A percentile compares a stretch with the other conserved stretches of the same genome.
These are phyloP conservation scores for Caenorhabditis sinica DNA, from an alignment of 2,888 invertebrate genomes.

Conservation along the genomic window DNA sequence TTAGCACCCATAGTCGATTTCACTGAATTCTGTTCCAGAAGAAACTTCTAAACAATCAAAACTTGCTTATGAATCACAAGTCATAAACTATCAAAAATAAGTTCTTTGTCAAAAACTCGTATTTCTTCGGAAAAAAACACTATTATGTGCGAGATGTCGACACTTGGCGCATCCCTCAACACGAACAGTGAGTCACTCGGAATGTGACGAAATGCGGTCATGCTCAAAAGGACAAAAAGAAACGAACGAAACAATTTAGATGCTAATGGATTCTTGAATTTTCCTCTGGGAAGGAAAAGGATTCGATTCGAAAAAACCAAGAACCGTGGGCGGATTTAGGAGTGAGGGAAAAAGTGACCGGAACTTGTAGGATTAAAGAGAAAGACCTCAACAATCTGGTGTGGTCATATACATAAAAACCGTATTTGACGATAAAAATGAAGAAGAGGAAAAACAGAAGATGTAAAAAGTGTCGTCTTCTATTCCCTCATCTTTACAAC, in stretches of 20 bases:
- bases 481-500: slow-evolving; percentile 5
- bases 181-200: slow-evolving; percentile 44
- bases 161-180: slow-evolving; percentile 40
- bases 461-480: slow-evolving; percentile 28
- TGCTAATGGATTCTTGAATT: slow-evolving; percentile 36
- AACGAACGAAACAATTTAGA: slow-evolving; percentile 37
- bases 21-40: not conserved
- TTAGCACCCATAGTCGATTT: no score
- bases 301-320: not conserved
- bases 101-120: slow-evolving; percentile 19
- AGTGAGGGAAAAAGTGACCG: slow-evolving; percentile 33
- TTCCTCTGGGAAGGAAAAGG: not conserved
- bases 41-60: not conserved
- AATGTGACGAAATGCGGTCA: slow-evolving; percentile 58
- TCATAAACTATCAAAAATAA: no score
- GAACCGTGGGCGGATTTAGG: slow-evolving; percentile 8
- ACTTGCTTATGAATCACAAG: not conserved
- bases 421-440: slow-evolving; percentile 38
- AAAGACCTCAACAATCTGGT: not conserved
- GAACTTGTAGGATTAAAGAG: slow-evolving; percentile 55
- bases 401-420: slow-evolving; percentile 48
- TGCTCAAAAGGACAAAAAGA: slow-evolving; percentile 22
- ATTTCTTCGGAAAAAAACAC: slow-evolving; percentile 21
- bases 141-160: slow-evolving; percentile 13
- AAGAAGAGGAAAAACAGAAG: slow-evolving; percentile 2